Evolutionary conservation across 1,140 invertebrate genomes (phyloP).

Genomic region (Caenorhabditis inopinata): DNA sequence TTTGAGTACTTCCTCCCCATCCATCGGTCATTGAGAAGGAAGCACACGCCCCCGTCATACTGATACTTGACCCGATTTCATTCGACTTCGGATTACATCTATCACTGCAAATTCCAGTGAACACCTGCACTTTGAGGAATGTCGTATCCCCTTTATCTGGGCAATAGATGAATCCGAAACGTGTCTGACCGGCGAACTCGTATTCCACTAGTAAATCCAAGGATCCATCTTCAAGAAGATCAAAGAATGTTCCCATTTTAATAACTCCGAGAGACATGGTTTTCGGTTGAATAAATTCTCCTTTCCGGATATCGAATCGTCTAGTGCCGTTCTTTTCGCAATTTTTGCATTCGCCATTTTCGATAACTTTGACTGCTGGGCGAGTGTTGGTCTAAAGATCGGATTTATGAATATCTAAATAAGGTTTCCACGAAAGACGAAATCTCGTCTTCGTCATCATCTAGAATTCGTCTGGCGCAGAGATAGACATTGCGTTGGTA

Average conservation of each 20-base stretch:
- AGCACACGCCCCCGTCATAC: conserved; percentile 61
- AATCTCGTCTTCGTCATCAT: no score
- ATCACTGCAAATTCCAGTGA: conserved; percentile 54
- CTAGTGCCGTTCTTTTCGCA: conserved; percentile 9
- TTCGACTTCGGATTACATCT: conserved; percentile 2
- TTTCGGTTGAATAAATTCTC: conserved; percentile 47
- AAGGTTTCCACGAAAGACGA: no score
- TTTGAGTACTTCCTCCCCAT: conserved; percentile 49
- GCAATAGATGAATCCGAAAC: conserved; percentile 60
- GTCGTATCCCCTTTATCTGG: conserved; percentile 66
- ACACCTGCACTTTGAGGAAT: conserved; percentile 63
- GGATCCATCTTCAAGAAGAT: conserved; percentile 63
- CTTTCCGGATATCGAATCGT: conserved; percentile 56
- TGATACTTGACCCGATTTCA: conserved; percentile 59
- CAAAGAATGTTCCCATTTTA: conserved; percentile 58
- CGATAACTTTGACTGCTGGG: conserved; percentile 17
- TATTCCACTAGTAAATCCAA: conserved; percentile 63
- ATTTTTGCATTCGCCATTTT: conserved; percentile 26
- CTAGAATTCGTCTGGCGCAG: no score
- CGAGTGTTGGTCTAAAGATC: neutral
- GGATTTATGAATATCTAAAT: no score
- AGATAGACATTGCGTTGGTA: no score
- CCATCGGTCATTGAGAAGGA: conserved; percentile 60
- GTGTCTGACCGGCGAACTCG: neutral
- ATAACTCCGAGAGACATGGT: conserved; percentile 46